These are phyloP conservation scores for Stenodera caucasica DNA, from an alignment of 2,888 invertebrate genomes.

Conservation along the genomic window DNA sequence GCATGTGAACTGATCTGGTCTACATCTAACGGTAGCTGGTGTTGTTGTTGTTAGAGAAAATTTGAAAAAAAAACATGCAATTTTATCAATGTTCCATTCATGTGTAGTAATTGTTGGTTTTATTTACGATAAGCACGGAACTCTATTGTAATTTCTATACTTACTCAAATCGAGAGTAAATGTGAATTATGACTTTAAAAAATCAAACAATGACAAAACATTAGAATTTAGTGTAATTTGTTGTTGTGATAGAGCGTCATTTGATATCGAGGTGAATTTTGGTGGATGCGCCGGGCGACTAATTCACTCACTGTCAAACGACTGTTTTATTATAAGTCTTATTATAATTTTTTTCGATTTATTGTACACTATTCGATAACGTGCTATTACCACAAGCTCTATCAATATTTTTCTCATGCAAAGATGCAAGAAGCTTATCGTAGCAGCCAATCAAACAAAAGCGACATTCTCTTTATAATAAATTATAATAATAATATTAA, in stretches of 20 bases:
- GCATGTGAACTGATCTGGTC: conserved; percentile 64
- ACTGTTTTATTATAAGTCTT: too few relatives aligned
- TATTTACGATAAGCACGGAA: conserved; percentile 16
- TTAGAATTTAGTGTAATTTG: too few relatives aligned
- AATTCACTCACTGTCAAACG: too few relatives aligned
- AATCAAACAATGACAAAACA: too few relatives aligned
- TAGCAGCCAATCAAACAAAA: conserved; percentile 18
- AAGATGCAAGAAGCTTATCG: conserved; percentile 18
- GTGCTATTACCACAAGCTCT: conserved; percentile 15
- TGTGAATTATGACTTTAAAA: too few relatives aligned
- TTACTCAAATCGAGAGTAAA: too few relatives aligned
- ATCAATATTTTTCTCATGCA: conserved; percentile 1
- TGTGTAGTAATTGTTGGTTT: conserved; percentile 16
- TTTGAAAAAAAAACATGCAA: conserved; percentile 22
- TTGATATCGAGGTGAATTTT: not conserved
- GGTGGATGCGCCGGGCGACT: not conserved
- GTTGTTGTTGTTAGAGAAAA: conserved; percentile 17
- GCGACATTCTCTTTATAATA: conserved; percentile 4
- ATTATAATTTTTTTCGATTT: too few relatives aligned
- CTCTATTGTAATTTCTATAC: not conserved
- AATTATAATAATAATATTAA: conserved; percentile 20
- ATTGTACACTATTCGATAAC: not conserved
- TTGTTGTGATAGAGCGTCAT: not conserved
- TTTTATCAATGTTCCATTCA: conserved; percentile 20
- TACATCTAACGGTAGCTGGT: conserved; percentile 32